phyloP scores from a whole-genome alignment of 2,797 vertebrate genomes.

The Halcyon chelicuti region DNA sequence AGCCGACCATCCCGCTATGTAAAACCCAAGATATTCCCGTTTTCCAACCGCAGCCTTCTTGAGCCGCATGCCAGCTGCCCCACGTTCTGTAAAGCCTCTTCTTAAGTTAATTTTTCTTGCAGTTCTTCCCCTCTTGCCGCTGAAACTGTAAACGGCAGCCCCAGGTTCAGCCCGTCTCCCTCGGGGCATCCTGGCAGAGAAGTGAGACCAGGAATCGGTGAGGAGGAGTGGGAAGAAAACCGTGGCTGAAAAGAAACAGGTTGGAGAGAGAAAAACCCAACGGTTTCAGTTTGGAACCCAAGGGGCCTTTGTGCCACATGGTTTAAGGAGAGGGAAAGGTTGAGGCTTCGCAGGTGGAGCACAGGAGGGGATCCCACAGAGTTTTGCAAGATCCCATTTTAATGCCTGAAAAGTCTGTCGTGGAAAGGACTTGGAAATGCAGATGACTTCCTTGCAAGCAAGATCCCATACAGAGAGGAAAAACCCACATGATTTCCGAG shows the following conservation, averaged over 20 bases:
- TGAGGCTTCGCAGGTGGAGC: background rate
- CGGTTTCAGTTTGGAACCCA: background rate
- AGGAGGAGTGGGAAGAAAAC: background rate
- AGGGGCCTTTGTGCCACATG: accelerated
- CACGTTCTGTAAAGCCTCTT: too few species aligned
- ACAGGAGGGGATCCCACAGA: background rate
- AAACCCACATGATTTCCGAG: background rate
- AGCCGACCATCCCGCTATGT: too few species aligned
- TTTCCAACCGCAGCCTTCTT: too few species aligned
- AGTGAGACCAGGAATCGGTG: background rate
- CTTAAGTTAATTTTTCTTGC: too few species aligned
- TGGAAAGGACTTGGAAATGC: background rate
- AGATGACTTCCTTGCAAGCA: too few species aligned
- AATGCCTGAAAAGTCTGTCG: accelerated
- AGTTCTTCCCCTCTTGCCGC: too few species aligned
- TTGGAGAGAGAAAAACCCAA: background rate
- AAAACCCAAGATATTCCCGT: too few species aligned
- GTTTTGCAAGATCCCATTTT: background rate
- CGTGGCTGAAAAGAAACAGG: background rate
- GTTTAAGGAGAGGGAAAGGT: background rate
- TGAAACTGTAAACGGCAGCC: too few species aligned
- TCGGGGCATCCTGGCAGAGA: too few species aligned
- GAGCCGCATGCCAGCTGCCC: too few species aligned
- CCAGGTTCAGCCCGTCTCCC: too few species aligned
- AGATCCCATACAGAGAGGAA: accelerated